These are phyloP conservation scores for Pseudomugil tenellus DNA, from an alignment of 2,797 vertebrate genomes.

Conservation along the genomic window DNA sequence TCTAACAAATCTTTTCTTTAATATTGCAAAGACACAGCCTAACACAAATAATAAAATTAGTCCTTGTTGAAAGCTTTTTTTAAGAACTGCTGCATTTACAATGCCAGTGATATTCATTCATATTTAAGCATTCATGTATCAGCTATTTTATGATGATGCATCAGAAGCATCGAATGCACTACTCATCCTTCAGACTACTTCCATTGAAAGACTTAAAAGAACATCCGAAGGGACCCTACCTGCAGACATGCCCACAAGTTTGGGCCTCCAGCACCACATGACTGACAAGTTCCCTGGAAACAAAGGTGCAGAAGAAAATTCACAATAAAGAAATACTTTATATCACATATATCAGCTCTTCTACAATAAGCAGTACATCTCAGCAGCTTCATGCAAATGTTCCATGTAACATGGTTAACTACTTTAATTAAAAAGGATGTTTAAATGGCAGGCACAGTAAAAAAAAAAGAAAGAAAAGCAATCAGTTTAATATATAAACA, in stretches of 20 bases:
- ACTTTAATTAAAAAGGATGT: not conserved
- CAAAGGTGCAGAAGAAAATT: not conserved
- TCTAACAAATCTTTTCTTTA: not conserved
- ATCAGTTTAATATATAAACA: no score
- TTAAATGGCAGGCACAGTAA: not conserved
- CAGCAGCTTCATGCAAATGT: not conserved
- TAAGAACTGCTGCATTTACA: constrained; percentile 14
- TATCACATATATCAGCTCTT: not conserved
- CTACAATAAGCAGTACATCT: not conserved
- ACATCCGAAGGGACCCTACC: constrained; percentile 73
- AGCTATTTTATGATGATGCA: constrained; percentile 5
- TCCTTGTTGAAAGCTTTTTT: not conserved
- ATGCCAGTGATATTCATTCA: constrained; percentile 24
- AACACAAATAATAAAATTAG: not conserved
- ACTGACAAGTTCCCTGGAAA: constrained; percentile 93
- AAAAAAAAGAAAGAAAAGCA: not conserved
- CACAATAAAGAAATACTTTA: not conserved
- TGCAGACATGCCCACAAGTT: constrained; percentile 99
- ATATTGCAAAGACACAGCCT: not conserved
- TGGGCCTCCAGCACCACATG: constrained; percentile 92
- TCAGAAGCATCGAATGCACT: not conserved
- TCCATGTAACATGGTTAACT: not conserved
- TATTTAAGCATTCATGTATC: constrained; percentile 32
- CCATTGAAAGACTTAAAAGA: not conserved
- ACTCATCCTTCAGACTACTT: not conserved